A percentile compares a stretch with the other conserved stretches of the same genome.
Conservation (phyloP, 1,140 invertebrate genomes). For the Caenorhabditis briggsae region DNA sequence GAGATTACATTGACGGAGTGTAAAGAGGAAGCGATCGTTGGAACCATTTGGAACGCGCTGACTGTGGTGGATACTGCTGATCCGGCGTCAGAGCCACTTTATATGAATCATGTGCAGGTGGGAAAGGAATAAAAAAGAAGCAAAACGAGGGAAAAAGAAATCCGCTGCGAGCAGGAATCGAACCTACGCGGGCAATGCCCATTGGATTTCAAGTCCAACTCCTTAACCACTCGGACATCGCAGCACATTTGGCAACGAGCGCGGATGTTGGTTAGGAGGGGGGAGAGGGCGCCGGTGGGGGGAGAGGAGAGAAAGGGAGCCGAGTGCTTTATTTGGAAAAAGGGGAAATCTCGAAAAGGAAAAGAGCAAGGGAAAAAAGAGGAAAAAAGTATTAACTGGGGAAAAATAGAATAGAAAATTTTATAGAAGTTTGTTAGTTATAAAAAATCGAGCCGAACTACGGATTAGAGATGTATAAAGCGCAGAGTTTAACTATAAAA, state of each 20-base stretch:
- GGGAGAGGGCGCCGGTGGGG: not conserved
- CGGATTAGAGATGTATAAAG: too few relatives aligned
- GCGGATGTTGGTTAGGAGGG: too few relatives aligned
- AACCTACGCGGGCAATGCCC: constrained; percentile 89
- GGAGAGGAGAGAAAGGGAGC: too few relatives aligned
- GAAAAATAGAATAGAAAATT: too few relatives aligned
- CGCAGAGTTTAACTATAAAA: too few relatives aligned
- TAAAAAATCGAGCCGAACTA: too few relatives aligned
- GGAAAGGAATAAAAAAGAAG: too few relatives aligned
- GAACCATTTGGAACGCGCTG: not conserved
- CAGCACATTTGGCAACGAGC: constrained; percentile 79
- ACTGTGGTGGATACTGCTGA: not conserved
- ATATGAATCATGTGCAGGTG: constrained; percentile 44
- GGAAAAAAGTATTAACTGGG: too few relatives aligned
- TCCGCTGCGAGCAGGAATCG: constrained; percentile 88
- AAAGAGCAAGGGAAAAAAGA: too few relatives aligned
- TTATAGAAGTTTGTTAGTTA: too few relatives aligned
- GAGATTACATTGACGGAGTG: constrained; percentile 19
- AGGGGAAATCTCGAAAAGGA: not conserved
- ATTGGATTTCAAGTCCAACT: constrained; percentile 92
- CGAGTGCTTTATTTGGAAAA: not conserved
- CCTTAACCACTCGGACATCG: constrained; percentile 91
- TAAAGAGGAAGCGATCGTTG: constrained; percentile 27
- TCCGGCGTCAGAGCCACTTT: not conserved
- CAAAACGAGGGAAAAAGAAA: too few relatives aligned